Base-by-base conservation (phyloP, 1,140 invertebrate species). In the Dufourea novaeangliae region DNA sequence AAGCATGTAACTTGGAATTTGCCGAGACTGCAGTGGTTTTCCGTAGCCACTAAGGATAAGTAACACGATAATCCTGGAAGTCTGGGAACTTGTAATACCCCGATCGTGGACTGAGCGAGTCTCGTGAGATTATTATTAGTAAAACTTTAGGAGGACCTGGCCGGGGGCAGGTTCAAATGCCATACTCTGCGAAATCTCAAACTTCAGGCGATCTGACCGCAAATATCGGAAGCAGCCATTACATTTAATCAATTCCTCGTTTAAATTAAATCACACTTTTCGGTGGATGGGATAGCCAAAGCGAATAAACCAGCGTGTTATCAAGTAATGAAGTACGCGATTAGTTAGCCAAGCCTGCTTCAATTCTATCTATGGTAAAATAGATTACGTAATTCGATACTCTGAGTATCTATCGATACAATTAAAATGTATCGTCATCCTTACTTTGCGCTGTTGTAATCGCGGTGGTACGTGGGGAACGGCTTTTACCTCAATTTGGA, bases 11-110 rank as follows among this genome's bases (percentile, higher is more conserved):
- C 29, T 76, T 44, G 64, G 6, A 76, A 56, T 59, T 76, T 44
- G 73, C 64, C 20, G 37, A 29, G 37, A 52, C 32, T 52, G 50
- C 50, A 20, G 63, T 1, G 52, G 64, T 57, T 56, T 46, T 22
- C 17, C 6, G 39, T 29, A 76, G 67, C 68, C 73, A 50, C 54
- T 76, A 69, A 57, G 32, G 59, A 62, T 62, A 62, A 62, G 57
- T 69, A 76, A 76, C 54, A 34, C 64, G 52, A 68, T 76, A 69
- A 76, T 76, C 64, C 54, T 17, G 64, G 37, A n/a, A 76, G 54
- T 76, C 67, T 17, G 4, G 25, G 29, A 76, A 69, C 54, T 76
- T 59, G 64, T 37, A 59, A 69, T 69, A 50, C 73, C 54, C 17
- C 14, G 73, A 50, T 59, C 67, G 64, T 37, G 12, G 34, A 37